A percentile compares a stretch with the other conserved stretches of the same genome.
phyloP scores from a whole-genome alignment of 92 coral and sea anemone species.

The Galaxea fascicularis region DNA sequence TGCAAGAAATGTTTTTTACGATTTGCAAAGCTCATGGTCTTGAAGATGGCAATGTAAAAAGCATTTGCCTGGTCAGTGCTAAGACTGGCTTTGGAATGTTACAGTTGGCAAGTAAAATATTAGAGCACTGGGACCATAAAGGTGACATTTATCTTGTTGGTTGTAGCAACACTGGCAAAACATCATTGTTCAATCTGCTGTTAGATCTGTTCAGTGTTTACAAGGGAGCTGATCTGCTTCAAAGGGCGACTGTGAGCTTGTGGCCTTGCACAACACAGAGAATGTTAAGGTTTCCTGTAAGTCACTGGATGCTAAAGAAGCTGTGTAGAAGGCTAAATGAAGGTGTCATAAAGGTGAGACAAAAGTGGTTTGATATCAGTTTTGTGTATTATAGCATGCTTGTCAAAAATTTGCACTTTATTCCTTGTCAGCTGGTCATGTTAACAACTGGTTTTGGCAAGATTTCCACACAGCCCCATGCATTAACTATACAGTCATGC shows the following conservation, averaged over 20 bases:
- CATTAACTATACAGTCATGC: no score
- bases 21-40: constrained; percentile 79
- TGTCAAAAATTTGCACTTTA: neutral
- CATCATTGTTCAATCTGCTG: constrained; percentile 87
- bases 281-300: constrained; percentile 83
- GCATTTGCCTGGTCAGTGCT: constrained; percentile 82
- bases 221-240: constrained; percentile 85
- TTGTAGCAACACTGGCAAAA: constrained; percentile 90
- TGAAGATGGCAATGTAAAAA: constrained; percentile 81
- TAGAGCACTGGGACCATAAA: constrained; percentile 83
- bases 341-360: constrained; percentile 76
- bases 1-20: constrained; percentile 57
- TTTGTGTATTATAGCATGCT: neutral
- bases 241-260: constrained; percentile 86
- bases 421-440: no score
- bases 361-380: neutral
- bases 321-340: constrained; percentile 68
- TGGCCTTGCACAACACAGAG: constrained; percentile 90
- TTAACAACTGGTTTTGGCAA: no score
- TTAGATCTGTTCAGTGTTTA: constrained; percentile 84
- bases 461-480: no score
- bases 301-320: constrained; percentile 82
- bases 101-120: constrained; percentile 69
- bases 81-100: constrained; percentile 89
- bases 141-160: constrained; percentile 93